phyloP scores from a whole-genome alignment of 2,797 vertebrate species.

The Rhadinocentrus ornatus region DNA sequence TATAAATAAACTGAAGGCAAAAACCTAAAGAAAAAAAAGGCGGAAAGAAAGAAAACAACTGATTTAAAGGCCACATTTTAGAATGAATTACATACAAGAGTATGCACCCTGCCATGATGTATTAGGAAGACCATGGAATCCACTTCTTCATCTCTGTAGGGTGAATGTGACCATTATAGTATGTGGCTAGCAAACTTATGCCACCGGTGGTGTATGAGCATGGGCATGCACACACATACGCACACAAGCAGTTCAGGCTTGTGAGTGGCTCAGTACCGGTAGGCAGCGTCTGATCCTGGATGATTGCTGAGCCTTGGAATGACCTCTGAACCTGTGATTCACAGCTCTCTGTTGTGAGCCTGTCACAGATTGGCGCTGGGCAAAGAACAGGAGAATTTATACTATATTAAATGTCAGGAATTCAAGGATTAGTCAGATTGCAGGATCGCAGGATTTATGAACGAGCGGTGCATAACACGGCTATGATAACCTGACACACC shows the following conservation, averaged over 20 bases:
- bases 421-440: constrained; percentile 73
- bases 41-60: constrained; percentile 71
- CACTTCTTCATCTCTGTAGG: constrained; percentile 81
- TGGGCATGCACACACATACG: constrained; percentile 9
- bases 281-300: constrained; percentile 71
- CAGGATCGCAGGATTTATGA: constrained; percentile 68
- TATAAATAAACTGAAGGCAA: constrained; percentile 78
- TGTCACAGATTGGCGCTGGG: constrained; percentile 72
- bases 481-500: constrained; percentile 71
- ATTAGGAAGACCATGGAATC: constrained; percentile 78
- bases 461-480: constrained; percentile 55
- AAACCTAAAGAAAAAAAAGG: constrained; percentile 60
- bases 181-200: constrained; percentile 72
- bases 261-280: constrained; percentile 55
- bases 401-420: constrained; percentile 78
- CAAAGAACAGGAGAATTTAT: constrained; percentile 75
- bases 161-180: constrained; percentile 78
- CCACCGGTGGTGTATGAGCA: constrained; percentile 63
- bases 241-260: constrained; percentile 8
- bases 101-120: constrained; percentile 84
- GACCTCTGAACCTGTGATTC: constrained; percentile 76
- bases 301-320: constrained; percentile 73
- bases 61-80: constrained; percentile 89
- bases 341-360: constrained; percentile 72
- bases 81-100: constrained; percentile 86